Evolutionary conservation across 2,888 invertebrate species (phyloP), one percentile per base, ranked within the genome.

Genomic region (Andrena minutula): DNA sequence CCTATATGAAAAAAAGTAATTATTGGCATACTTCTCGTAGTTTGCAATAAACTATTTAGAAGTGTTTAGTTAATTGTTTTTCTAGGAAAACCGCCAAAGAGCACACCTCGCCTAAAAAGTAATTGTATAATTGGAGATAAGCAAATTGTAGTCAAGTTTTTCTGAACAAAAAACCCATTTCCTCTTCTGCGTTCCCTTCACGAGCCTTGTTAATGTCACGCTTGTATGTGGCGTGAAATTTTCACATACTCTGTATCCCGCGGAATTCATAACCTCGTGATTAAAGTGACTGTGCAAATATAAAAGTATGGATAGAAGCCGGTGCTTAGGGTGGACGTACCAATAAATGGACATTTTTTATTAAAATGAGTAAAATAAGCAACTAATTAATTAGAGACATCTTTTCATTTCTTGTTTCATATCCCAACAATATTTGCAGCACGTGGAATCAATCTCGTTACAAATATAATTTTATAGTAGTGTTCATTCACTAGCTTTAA

Each of bases 221-320:
- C n/a, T 23, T n/a, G 16, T 63, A 53, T 2, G 20, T 28, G 16
- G 30, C 47, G 41, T 71, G 75, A 75, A 64, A 75, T 56, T 63
- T 12, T 10, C 23, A 20, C 28, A 1, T 47, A 32, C 47, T 56
- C 63, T n/a, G 8, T 28, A 41, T 32, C 10, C 41, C 20, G 47
- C 10, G 12, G 2, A 28, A 61, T 53, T 2, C 28, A 32, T 53
- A 41, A 63, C 51, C 16, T 53, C 35, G 26, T 2, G 63, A 72
- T 72, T 72, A 53, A 63, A 72, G 20, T 1, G 53, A 72, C 63
- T 5, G n/a, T 28, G 63, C 53, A 28, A 53, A 5, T 72, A 53
- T 28, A 8, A 26, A 26, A 47, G 32, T 30, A n/a, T 49, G 2
- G 30, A 58, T 65, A n/a, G 58, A 41, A 65, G 12, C 35, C 16